These are phyloP conservation scores for Hycleus cichorii DNA, from an alignment of 1,140 invertebrate genomes.

Conservation along the genomic window DNA sequence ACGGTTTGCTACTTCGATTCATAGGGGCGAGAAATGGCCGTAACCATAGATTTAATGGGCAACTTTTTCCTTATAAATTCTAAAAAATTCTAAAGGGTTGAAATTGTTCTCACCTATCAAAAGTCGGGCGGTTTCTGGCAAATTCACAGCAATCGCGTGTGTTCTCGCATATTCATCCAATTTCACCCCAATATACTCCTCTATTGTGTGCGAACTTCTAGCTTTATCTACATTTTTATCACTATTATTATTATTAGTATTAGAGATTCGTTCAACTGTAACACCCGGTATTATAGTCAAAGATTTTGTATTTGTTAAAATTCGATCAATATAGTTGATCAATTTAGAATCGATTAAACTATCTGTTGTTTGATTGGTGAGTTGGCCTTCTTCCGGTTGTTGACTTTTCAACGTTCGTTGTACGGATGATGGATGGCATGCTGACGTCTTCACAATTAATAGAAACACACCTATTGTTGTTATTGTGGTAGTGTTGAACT, in stretches of 20 bases:
- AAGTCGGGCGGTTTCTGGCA: slow-evolving; percentile 50
- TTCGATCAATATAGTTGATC: slow-evolving; percentile 39
- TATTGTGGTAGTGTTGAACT: too few relatives aligned
- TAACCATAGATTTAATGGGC: too few relatives aligned
- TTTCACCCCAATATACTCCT: slow-evolving; percentile 33
- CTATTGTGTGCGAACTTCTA: slow-evolving; percentile 19
- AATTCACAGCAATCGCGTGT: slow-evolving; percentile 47
- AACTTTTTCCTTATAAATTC: too few relatives aligned
- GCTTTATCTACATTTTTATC: slow-evolving; percentile 16
- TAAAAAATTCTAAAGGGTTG: too few relatives aligned
- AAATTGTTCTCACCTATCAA: slow-evolving; percentile 42
- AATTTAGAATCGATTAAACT: slow-evolving; percentile 6
- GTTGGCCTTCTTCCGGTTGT: too few relatives aligned
- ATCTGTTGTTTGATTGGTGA: too few relatives aligned
- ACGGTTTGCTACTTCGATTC: too few relatives aligned
- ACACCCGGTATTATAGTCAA: slow-evolving; percentile 48
- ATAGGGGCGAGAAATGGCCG: too few relatives aligned
- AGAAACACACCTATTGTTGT: too few relatives aligned
- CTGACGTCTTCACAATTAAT: too few relatives aligned
- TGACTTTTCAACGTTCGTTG: too few relatives aligned
- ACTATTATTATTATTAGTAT: slow-evolving; percentile 7
- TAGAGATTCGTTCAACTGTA: slow-evolving; percentile 33
- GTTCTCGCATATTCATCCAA: slow-evolving; percentile 39
- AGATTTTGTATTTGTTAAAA: slow-evolving; percentile 32
- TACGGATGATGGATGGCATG: too few relatives aligned